Base-by-base conservation (phyloP, 2,888 invertebrate species). In the Drosophila siamana region DNA sequence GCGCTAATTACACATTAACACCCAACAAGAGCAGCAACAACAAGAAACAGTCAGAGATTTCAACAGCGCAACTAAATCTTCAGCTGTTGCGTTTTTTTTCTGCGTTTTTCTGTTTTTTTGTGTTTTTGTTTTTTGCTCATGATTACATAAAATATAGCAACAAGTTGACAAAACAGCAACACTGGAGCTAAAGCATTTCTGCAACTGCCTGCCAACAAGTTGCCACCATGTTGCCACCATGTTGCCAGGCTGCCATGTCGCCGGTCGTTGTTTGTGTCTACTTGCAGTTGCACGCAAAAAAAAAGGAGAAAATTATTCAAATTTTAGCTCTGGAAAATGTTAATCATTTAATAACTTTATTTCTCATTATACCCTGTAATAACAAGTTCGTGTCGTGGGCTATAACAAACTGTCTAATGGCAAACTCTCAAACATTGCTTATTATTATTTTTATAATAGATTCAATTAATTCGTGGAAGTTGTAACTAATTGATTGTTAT, bases 1-100 rank as follows among this genome's bases (percentile, higher is more conserved):
- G 30, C 71, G 69, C 76, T 81, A 86, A 86, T 81, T 81, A 80
- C 83, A 80, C 65, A 74, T 83, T 86, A 86, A 83, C 86, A 79
- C 74, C 69, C 73, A 67, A 59, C 52, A 56, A 41, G 33, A 38
- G 28, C 40, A 43, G 22, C 40, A 62, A 8, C 13, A 26, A 15
- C 30, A 52, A 44, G 26, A 48, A 48, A 36, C 28, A 28, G n/a
- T 48, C 33, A 68, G 61, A 69, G 40, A 74, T 83, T 80, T 83
- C 66, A 80, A 74, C 80, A 74, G 63, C 64, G 41, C 60, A 57
- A 68, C 66, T 69, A 81, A 81, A 75, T 76, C 69, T 81, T 78
- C 62, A 67, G 65, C 51, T 63, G 68, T 54, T 52, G 51, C 16
- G 44, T 55, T 51, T 33, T 41, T 46, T 36, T 36, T n/a, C n/a